A percentile compares a stretch with the other conserved stretches of the same genome.
phyloP scores from a whole-genome alignment of 2,888 invertebrate species.

The Heterodera filipjevi region DNA sequence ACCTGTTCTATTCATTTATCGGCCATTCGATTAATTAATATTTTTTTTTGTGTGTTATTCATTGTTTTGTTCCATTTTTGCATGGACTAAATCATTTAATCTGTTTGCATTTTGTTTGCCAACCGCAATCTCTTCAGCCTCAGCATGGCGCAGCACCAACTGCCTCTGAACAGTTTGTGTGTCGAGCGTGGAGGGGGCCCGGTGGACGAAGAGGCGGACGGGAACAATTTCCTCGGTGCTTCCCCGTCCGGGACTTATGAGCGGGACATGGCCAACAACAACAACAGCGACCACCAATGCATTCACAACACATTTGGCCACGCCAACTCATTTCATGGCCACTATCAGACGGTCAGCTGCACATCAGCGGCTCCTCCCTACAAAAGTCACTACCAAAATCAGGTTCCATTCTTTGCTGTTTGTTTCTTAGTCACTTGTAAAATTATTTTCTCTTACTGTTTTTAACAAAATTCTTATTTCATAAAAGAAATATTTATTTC shows the following conservation, averaged over 20 bases:
- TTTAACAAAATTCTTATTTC: no score
- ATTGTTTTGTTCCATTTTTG: background rate
- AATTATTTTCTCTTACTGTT: no score
- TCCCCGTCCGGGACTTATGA: background rate
- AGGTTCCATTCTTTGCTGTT: background rate
- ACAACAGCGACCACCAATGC: background rate
- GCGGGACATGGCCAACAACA: background rate
- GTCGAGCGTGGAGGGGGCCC: background rate
- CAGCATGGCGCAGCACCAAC: slow-evolving; percentile 15
- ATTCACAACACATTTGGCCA: background rate
- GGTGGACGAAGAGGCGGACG: background rate
- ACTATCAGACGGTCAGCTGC: background rate
- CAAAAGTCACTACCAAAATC: background rate
- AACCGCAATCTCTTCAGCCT: slow-evolving; percentile 8
- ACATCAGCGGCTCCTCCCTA: background rate
- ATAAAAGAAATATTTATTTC: no score
- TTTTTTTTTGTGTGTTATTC: background rate
- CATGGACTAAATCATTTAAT: background rate
- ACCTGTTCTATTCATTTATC: background rate
- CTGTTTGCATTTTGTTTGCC: background rate
- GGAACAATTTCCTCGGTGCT: slow-evolving; percentile 1
- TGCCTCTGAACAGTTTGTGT: slow-evolving; percentile 18
- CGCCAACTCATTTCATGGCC: background rate
- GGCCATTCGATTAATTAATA: background rate
- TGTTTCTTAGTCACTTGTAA: no score